Base-by-base conservation (phyloP, 2,797 vertebrate genomes). In the Distichodus sexfasciatus region DNA sequence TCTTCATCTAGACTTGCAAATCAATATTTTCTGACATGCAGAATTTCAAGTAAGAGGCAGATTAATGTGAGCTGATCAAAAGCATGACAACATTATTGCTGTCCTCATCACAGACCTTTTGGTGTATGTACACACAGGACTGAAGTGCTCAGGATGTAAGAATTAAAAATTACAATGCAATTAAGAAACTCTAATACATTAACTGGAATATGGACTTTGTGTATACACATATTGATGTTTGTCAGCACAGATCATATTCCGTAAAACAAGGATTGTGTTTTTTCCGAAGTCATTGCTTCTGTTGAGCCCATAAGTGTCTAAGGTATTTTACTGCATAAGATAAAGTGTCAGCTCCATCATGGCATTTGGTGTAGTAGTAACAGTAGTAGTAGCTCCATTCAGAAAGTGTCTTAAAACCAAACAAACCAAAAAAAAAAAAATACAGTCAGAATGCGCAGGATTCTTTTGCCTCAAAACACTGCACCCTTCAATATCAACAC, bases 401-500 rank as follows among this genome's bases (percentile, higher is more conserved):
- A 66, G n/a, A n/a, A 29, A 40, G 64, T 26, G 35, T 59, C 60
- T 46, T 44, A 9, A 55, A 58, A 38, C 24, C 14, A 17, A 24
- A 67, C 51, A 44, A 60, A 35, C 38, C 35, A 3, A 62, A 51
- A 40, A 46, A 24, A 4, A 61, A 73, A 17, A 36, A 63, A 41
- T 43, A 12, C 17, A 24, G 19, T n/a, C n/a, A 51, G 57, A 50
- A 61, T 29, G 10, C 35, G 55, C 23, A 72, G 44, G 41, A 48
- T 55, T 59, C 29, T 43, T 67, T 31, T 21, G 43, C 15, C 15
- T 72, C 66, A 17, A 5, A 10, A 67, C 43, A 64, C 71, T 19
- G 51, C 70, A 78, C 44, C 53, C 67, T 66, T 69, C 58, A 60
- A 58, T 54, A 70, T 72, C 64, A 72, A 44, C 66, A 63, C 33